A percentile compares a stretch with the other conserved stretches of the same genome.
Evolutionary conservation across 2,888 invertebrate genomes (phyloP).

Genomic region (Tachina fera): DNA sequence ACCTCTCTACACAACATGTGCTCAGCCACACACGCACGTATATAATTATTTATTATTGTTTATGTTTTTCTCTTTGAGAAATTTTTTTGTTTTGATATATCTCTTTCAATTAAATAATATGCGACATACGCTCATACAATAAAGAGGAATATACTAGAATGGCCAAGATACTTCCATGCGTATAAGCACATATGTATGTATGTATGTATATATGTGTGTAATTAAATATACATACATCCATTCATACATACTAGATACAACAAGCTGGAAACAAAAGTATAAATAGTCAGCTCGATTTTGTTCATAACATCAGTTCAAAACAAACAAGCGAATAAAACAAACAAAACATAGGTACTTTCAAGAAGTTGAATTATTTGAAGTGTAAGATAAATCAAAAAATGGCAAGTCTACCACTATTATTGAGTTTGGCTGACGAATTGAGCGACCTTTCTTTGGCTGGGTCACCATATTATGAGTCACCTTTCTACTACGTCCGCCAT

Average conservation of each 20-base stretch:
- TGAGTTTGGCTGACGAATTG: conserved; percentile 78
- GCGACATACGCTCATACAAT: neutral
- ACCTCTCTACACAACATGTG: too few species aligned
- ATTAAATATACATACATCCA: neutral
- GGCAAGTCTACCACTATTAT: conserved; percentile 79
- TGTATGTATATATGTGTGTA: neutral
- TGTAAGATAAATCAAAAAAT: conserved; percentile 70
- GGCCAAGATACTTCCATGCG: neutral
- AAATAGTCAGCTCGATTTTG: neutral
- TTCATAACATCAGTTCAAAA: neutral
- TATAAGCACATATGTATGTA: neutral
- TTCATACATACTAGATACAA: neutral
- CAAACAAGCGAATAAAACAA: neutral
- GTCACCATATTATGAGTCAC: conserved; percentile 63
- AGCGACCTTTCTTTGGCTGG: conserved; percentile 67
- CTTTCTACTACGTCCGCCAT: conserved; percentile 39
- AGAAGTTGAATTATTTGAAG: neutral
- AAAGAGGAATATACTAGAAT: neutral
- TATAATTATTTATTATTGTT: neutral
- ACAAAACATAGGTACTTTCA: neutral
- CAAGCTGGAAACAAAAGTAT: neutral
- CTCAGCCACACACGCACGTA: too few species aligned
- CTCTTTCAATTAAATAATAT: neutral
- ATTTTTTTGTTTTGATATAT: neutral
- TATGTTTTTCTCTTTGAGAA: neutral